Conservation (phyloP, 2,113 vertebrate genomes). For the Nycticorax nycticorax region DNA sequence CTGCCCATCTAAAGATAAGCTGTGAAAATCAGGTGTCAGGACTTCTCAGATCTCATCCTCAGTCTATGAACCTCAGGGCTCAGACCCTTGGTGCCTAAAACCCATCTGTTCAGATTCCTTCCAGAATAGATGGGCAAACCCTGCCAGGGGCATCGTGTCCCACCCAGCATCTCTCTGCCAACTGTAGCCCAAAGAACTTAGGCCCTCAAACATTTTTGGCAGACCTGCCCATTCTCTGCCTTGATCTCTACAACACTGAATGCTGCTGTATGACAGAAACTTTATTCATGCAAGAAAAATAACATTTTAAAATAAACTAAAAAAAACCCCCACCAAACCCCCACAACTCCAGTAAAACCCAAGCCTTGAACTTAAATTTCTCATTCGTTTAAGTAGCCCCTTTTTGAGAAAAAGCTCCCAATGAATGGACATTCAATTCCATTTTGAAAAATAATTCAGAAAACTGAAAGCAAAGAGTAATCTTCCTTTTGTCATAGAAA, state of each 20-base stretch:
- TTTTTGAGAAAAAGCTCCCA: background rate
- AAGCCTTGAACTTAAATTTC: background rate
- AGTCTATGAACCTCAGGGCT: background rate
- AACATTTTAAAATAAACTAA: background rate
- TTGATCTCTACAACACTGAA: background rate
- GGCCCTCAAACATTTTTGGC: background rate
- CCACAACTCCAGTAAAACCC: background rate
- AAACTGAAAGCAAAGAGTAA: conserved; percentile 1
- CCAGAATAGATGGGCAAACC: background rate
- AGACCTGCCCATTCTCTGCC: background rate
- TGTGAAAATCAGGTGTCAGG: background rate
- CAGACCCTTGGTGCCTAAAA: background rate
- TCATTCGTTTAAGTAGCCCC: background rate
- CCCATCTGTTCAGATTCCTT: background rate
- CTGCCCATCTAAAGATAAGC: background rate
- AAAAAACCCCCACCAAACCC: background rate
- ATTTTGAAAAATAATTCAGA: background rate
- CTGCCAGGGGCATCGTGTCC: background rate
- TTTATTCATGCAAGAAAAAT: background rate
- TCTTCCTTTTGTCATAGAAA: conserved; percentile 17
- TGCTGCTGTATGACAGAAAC: background rate
- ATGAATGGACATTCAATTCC: background rate
- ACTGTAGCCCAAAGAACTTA: background rate
- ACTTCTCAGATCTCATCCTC: background rate
- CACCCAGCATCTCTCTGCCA: background rate